Evolutionary conservation across 2,888 invertebrate species (phyloP).

Genomic region (Schizotus pectinicornis): DNA sequence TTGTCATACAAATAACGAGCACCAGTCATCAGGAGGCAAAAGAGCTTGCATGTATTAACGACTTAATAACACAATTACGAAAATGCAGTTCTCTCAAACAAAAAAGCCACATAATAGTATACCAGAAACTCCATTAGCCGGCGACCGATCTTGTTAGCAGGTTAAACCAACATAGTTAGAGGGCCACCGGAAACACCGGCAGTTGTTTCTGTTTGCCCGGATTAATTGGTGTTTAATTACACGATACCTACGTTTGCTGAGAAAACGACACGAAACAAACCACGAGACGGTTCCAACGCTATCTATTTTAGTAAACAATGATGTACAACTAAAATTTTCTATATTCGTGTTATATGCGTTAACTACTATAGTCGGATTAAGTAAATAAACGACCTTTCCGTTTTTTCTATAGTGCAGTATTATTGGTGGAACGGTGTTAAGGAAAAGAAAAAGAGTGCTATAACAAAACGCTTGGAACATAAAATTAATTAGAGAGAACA

Average conservation of each 20-base stretch:
- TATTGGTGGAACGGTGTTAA: neutral
- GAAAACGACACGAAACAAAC: conserved; percentile 5
- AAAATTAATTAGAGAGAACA: conserved; percentile 18
- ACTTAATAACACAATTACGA: conserved; percentile 28
- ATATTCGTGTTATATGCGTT: too few species aligned
- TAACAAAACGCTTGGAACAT: neutral
- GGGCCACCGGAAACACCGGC: conserved; percentile 27
- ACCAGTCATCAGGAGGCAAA: conserved; percentile 6
- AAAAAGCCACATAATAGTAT: conserved; percentile 7
- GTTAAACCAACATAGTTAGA: conserved; percentile 27
- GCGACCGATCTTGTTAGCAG: conserved; percentile 23
- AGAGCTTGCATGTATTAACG: conserved; percentile 19
- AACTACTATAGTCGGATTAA: too few species aligned
- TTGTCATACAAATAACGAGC: conserved; percentile 9
- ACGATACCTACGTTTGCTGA: conserved; percentile 14
- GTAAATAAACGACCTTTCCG: neutral
- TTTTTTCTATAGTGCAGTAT: neutral
- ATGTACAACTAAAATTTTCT: too few species aligned
- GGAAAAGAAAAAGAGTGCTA: neutral
- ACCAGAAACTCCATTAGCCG: conserved; percentile 13
- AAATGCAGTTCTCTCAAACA: conserved; percentile 9
- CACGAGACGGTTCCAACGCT: neutral
- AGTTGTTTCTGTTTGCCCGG: conserved; percentile 25
- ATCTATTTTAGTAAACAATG: too few species aligned
- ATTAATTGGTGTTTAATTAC: conserved; percentile 34